These are phyloP conservation scores for Pachliopta kotzebuea DNA, from an alignment of 2,888 invertebrate genomes.

Conservation along the genomic window DNA sequence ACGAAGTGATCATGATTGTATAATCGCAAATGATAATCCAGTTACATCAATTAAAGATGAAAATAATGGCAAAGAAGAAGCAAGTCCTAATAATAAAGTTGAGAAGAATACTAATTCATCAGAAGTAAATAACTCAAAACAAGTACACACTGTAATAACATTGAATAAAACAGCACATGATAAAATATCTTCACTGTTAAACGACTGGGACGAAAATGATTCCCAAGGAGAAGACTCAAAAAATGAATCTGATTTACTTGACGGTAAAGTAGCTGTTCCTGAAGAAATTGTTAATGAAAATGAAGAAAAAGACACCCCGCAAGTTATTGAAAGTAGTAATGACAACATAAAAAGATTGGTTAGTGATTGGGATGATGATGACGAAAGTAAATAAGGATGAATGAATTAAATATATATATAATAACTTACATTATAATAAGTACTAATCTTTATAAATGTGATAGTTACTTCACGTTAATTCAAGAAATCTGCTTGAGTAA, in stretches of 20 bases:
- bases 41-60: neutral
- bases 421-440: neutral
- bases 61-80: constrained; percentile 1
- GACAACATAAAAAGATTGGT: constrained; percentile 70
- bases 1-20: constrained; percentile 1
- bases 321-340: constrained; percentile 25
- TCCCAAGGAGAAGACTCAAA: constrained; percentile 53
- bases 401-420: neutral
- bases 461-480: neutral
- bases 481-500: neutral
- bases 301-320: constrained; percentile 1
- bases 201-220: constrained; percentile 78
- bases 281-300: neutral
- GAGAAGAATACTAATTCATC: constrained; percentile 44
- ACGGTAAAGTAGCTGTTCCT: constrained; percentile 12
- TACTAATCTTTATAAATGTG: neutral
- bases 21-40: constrained; percentile 5
- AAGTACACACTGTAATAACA: constrained; percentile 29
- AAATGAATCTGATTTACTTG: constrained; percentile 27
- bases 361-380: constrained; percentile 77
- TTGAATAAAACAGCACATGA: constrained; percentile 40
- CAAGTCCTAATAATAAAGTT: constrained; percentile 11
- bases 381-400: constrained; percentile 36
- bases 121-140: constrained; percentile 38
- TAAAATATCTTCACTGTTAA: constrained; percentile 67